Evolutionary conservation across 2,888 invertebrate species (phyloP).

Genomic region (Zonitis immaculata): DNA sequence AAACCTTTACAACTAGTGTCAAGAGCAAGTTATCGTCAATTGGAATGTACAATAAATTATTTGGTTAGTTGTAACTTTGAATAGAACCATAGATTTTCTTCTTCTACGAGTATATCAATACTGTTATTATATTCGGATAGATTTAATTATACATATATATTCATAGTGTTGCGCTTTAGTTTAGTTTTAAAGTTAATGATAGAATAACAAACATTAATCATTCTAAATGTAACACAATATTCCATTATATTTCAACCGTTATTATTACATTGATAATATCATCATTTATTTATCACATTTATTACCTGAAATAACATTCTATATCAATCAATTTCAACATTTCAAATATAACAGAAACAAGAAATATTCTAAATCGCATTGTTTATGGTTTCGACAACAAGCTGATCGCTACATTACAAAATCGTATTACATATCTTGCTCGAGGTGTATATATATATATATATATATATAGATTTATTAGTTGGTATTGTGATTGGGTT

Average conservation of each 20-base stretch:
- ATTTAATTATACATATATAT: slow-evolving; percentile 1
- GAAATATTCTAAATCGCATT: too few species aligned
- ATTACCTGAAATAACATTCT: not conserved
- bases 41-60: too few species aligned
- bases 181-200: not conserved
- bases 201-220: slow-evolving; percentile 9
- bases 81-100: too few species aligned
- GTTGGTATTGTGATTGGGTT: slow-evolving; percentile 12
- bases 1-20: too few species aligned
- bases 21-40: too few species aligned
- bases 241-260: not conserved
- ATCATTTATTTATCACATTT: not conserved
- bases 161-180: too few species aligned
- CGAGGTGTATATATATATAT: too few species aligned
- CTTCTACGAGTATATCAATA: too few species aligned
- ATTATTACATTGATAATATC: not conserved
- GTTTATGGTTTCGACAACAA: slow-evolving; percentile 3
- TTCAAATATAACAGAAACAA: too few species aligned
- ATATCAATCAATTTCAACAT: not conserved
- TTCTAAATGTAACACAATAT: slow-evolving; percentile 3
- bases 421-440: not conserved
- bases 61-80: too few species aligned
- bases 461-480: too few species aligned
- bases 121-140: too few species aligned
- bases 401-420: slow-evolving; percentile 3